Conservation (phyloP, 2,888 invertebrate species). For the Dusona sp. region DNA sequence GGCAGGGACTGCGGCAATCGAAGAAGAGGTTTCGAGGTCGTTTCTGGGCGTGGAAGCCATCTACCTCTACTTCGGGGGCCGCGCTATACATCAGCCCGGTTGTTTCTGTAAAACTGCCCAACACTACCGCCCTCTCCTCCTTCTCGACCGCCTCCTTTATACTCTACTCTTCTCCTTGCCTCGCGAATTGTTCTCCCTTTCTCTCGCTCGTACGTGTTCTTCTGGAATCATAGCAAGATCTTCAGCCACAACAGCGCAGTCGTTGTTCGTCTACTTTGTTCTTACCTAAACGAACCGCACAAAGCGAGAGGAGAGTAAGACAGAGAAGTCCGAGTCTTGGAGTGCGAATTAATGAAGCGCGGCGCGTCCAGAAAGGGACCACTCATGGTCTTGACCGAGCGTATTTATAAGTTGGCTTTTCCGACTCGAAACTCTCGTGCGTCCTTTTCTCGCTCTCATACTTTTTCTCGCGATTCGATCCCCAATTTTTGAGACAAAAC, state of each 20-base stretch:
- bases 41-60: slow-evolving; percentile 81
- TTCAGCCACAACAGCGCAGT: slow-evolving; percentile 72
- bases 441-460: slow-evolving; percentile 7
- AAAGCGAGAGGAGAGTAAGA: slow-evolving; percentile 20
- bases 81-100: slow-evolving; percentile 69
- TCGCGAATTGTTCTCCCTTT: slow-evolving; percentile 51
- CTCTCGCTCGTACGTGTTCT: slow-evolving; percentile 38
- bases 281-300: slow-evolving; percentile 67
- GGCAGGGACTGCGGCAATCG: slow-evolving; percentile 61
- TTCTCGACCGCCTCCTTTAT: slow-evolving; percentile 65
- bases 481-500: neutral
- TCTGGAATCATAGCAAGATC: slow-evolving; percentile 71
- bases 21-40: slow-evolving; percentile 78
- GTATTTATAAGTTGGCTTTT: slow-evolving; percentile 56
- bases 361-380: slow-evolving; percentile 23
- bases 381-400: slow-evolving; percentile 56
- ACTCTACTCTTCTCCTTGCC: slow-evolving; percentile 36
- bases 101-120: slow-evolving; percentile 69
- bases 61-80: slow-evolving; percentile 75
- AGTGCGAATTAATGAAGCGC: slow-evolving; percentile 64
- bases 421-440: slow-evolving; percentile 23
- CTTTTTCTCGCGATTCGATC: slow-evolving; percentile 39
- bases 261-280: slow-evolving; percentile 60
- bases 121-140: slow-evolving; percentile 70
- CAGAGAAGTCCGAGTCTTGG: neutral